A percentile compares a stretch with the other conserved stretches of the same genome.
These are phyloP conservation scores for Zaprionus camerounensis DNA, from an alignment of 1,140 invertebrate genomes.

Conservation along the genomic window DNA sequence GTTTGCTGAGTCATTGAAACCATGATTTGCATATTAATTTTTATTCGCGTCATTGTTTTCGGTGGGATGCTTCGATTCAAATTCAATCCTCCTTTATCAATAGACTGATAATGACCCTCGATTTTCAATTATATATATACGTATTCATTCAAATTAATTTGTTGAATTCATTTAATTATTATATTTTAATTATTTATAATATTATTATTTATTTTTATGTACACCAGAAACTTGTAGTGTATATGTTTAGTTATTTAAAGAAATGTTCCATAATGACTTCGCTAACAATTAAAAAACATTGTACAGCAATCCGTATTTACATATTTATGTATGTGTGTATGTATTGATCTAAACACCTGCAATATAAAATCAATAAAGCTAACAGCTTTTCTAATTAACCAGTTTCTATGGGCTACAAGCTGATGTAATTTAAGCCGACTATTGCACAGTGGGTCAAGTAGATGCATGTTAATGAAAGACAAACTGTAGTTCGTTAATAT, in stretches of 20 bases:
- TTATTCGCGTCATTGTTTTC: slow-evolving; percentile 20
- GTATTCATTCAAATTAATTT: neutral
- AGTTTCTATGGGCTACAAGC: slow-evolving; percentile 45
- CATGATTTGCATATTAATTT: slow-evolving; percentile 28
- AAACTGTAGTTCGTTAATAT: slow-evolving; percentile 32
- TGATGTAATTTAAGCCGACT: slow-evolving; percentile 68
- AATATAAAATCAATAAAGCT: slow-evolving; percentile 15
- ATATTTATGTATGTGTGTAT: neutral
- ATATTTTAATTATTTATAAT: neutral
- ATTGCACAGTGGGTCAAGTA: slow-evolving; percentile 77
- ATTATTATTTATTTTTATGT: neutral
- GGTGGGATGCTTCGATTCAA: slow-evolving; percentile 1
- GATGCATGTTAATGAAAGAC: slow-evolving; percentile 43
- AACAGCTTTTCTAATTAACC: slow-evolving; percentile 50
- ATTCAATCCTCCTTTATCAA: neutral
- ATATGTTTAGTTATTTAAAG: neutral
- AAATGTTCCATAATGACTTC: neutral
- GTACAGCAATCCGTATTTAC: neutral
- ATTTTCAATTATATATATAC: neutral
- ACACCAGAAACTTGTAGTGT: neutral
- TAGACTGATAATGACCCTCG: neutral
- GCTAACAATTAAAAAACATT: slow-evolving; percentile 2
- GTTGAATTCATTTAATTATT: neutral
- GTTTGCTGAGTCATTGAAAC: slow-evolving; percentile 37
- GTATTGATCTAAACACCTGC: slow-evolving; percentile 16